Percentiles rank a stretch among this genome's conserved stretches.
phyloP scores from a whole-genome alignment of 2,113 vertebrate species.

The Chionis minor region DNA sequence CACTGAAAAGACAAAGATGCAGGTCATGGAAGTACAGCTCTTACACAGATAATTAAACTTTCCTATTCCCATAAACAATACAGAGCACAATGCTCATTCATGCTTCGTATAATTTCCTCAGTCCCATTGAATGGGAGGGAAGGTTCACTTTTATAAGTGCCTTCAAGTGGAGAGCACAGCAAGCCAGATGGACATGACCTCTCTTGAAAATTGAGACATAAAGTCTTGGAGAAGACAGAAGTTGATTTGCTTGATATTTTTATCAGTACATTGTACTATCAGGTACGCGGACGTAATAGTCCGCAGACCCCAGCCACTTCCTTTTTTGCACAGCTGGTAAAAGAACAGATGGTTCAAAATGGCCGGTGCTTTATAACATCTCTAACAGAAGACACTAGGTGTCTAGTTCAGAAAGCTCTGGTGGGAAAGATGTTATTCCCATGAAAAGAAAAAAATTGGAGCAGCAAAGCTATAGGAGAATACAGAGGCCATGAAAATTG shows the following conservation, averaged over 20 bases:
- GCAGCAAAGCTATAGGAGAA: neutral
- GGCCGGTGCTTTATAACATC: neutral
- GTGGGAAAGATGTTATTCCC: neutral
- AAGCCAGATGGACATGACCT: neutral
- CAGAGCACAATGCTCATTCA: neutral
- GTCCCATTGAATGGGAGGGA: neutral
- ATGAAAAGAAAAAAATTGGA: neutral
- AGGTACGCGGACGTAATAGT: neutral
- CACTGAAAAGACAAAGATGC: neutral
- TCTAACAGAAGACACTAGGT: neutral
- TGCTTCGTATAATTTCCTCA: neutral
- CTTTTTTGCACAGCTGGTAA: neutral
- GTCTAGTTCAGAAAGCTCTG: neutral
- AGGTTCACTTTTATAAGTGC: neutral
- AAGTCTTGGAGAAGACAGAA: neutral
- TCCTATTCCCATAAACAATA: neutral
- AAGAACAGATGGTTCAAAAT: neutral
- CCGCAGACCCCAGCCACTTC: neutral
- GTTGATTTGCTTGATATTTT: neutral
- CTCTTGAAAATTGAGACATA: neutral
- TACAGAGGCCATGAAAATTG: neutral
- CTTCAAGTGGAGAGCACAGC: neutral
- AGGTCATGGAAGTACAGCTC: neutral
- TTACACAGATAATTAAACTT: neutral
- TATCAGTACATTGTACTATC: neutral